phyloP scores from a whole-genome alignment of 2,113 vertebrate genomes.

The Channa maculata region DNA sequence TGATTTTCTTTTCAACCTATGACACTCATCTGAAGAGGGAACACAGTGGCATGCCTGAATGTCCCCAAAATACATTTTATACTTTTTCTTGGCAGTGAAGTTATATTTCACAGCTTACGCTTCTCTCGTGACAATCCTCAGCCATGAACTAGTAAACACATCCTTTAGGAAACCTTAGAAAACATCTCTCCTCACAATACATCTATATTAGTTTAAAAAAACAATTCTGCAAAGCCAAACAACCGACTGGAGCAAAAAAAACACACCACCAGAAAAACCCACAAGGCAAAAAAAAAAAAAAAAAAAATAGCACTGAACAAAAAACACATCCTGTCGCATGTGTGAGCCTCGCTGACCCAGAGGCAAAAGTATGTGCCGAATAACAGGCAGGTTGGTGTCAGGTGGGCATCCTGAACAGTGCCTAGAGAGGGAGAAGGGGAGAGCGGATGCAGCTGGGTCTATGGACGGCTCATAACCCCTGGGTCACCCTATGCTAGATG shows the following conservation, averaged over 20 bases:
- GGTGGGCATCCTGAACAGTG: conserved; percentile 62
- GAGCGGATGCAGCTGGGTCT: conserved; percentile 66
- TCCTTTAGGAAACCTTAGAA: conserved; percentile 40
- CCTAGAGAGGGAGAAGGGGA: conserved; percentile 33
- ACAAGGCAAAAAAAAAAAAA: conserved; percentile 36
- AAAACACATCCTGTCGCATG: conserved; percentile 69
- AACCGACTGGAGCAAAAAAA: conserved; percentile 20
- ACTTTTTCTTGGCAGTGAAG: conserved; percentile 26
- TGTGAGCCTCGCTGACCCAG: conserved; percentile 44
- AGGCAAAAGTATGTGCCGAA: conserved; percentile 46
- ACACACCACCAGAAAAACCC: conserved; percentile 45
- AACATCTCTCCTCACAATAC: conserved; percentile 33
- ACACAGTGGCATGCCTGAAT: conserved; percentile 23
- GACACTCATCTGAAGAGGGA: conserved; percentile 24
- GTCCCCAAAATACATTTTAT: conserved; percentile 52
- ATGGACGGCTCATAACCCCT: conserved; percentile 55
- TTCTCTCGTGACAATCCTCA: conserved; percentile 32
- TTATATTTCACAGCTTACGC: conserved; percentile 35
- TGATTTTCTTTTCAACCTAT: conserved; percentile 47
- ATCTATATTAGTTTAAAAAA: conserved; percentile 14
- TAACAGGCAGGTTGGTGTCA: conserved; percentile 66
- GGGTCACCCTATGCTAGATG: conserved; percentile 33
- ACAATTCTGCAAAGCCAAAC: conserved; percentile 30
- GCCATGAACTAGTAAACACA: conserved; percentile 43
- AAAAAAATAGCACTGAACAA: conserved; percentile 22